Conservation (phyloP, 2,797 vertebrate species). For the Centropyge bicolor region DNA sequence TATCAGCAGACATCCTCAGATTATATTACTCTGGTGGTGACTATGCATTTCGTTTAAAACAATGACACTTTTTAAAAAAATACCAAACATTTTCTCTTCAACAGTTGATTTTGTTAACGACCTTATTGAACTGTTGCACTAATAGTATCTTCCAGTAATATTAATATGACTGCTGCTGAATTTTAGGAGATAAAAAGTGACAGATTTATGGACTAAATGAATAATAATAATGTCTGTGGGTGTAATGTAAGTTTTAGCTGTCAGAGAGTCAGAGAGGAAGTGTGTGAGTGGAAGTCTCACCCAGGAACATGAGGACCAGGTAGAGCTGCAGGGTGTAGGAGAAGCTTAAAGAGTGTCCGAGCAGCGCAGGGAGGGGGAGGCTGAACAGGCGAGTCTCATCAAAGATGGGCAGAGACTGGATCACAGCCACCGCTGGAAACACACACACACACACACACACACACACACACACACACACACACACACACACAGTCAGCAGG, state of each 20-base stretch:
- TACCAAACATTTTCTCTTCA: neutral
- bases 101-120: too few species aligned
- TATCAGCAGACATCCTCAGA: too few species aligned
- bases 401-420: conserved; percentile 94
- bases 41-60: too few species aligned
- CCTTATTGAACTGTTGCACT: neutral
- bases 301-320: conserved; percentile 91
- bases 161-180: neutral
- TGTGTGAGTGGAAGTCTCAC: conserved; percentile 82
- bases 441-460: too few species aligned
- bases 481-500: conserved; percentile 14
- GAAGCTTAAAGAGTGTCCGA: conserved; percentile 90
- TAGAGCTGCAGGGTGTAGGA: conserved; percentile 91
- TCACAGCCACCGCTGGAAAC: conserved; percentile 88
- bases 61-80: too few species aligned
- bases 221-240: too few species aligned
- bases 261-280: too few species aligned
- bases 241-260: neutral
- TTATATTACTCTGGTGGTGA: too few species aligned
- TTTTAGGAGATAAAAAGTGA: neutral
- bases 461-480: too few species aligned
- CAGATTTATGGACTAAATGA: neutral
- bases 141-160: neutral
- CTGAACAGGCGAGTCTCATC: conserved; percentile 91
- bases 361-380: conserved; percentile 85